Percentiles rank a stretch among this genome's conserved stretches.
Conservation (phyloP, 2,797 vertebrate species). For the Dermochelys coriacea region DNA sequence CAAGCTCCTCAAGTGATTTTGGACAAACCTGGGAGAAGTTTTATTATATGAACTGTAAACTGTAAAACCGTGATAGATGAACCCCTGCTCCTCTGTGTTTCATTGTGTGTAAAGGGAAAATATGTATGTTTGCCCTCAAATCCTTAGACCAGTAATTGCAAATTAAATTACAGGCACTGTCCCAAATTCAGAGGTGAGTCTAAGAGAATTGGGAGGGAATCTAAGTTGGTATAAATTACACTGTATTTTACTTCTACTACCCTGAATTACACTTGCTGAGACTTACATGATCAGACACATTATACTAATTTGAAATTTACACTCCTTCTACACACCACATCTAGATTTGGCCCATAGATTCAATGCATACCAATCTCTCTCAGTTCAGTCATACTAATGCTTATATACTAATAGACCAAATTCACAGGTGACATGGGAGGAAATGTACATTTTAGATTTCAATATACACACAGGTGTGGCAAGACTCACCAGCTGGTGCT, state of each 20-base stretch:
- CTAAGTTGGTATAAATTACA: background rate
- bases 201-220: background rate
- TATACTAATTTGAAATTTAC: background rate
- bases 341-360: background rate
- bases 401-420: background rate
- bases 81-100: conserved; percentile 9
- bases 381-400: conserved; percentile 5
- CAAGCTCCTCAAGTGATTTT: conserved; percentile 45
- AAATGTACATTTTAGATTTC: conserved; percentile 32
- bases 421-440: background rate
- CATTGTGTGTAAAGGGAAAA: background rate
- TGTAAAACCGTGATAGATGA: conserved; percentile 34
- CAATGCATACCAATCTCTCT: background rate
- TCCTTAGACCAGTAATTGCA: background rate
- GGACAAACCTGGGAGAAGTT: conserved; percentile 6
- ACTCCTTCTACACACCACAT: background rate
- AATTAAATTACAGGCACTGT: conserved; percentile 47
- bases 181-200: background rate
- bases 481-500: background rate
- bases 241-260: background rate
- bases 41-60: conserved; percentile 22
- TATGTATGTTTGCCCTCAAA: fast-evolving
- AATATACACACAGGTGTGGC: background rate
- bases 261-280: background rate
- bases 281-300: background rate